Conservation (phyloP, 1,140 invertebrate genomes). For the Himalopsyche phryganea region DNA sequence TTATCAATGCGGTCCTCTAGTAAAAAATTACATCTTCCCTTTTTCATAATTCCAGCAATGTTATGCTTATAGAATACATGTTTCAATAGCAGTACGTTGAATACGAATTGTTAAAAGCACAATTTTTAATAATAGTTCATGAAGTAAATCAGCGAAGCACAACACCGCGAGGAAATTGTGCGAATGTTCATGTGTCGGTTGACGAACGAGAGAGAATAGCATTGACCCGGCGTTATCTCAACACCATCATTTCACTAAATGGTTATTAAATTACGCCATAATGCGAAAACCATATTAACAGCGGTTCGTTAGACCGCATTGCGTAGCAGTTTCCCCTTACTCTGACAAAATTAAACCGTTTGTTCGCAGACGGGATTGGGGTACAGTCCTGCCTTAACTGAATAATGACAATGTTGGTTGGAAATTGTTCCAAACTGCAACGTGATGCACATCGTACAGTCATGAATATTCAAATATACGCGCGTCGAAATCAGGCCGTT, state of each 20-base stretch:
- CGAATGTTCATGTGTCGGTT: no score
- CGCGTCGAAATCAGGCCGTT: slow-evolving; percentile 12
- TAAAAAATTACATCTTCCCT: no score
- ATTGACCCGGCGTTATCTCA: slow-evolving; percentile 6
- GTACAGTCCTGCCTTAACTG: slow-evolving; percentile 2
- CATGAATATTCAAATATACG: slow-evolving; percentile 27
- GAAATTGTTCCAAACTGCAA: slow-evolving; percentile 13
- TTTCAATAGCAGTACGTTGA: no score
- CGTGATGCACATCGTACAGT: neutral
- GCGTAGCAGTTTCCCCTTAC: neutral
- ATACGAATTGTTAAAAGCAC: no score
- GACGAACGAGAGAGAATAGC: no score
- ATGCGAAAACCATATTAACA: slow-evolving; percentile 10
- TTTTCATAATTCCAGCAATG: no score
- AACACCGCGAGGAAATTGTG: no score
- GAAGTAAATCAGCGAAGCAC: no score
- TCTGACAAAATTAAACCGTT: slow-evolving; percentile 11
- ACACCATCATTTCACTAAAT: slow-evolving; percentile 15
- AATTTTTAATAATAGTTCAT: no score
- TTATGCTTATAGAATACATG: no score
- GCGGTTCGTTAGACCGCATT: slow-evolving; percentile 12
- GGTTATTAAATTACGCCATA: slow-evolving; percentile 22
- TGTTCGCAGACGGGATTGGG: slow-evolving; percentile 2
- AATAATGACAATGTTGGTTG: slow-evolving; percentile 2
- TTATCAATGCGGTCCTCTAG: no score